Base-by-base conservation (phyloP, 2,113 vertebrate species). In the Thomomys bottae region DNA sequence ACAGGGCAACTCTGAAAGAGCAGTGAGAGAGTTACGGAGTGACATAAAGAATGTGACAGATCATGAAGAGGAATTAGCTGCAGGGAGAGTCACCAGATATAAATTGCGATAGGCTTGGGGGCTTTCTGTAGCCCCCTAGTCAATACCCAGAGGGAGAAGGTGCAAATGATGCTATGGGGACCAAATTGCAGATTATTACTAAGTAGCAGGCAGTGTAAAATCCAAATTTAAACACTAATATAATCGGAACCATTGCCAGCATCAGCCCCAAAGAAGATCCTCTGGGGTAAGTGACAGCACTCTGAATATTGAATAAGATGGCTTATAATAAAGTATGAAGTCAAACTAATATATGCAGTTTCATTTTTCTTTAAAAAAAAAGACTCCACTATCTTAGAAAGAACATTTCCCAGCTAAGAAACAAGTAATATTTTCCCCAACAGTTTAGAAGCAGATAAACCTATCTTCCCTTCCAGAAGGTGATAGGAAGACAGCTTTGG, bases 151-250 rank as follows among this genome's bases (percentile, higher is more conserved):
- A 96, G 92, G 92, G 90, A 95, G 57, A 93, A 92, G 68, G 94
- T 94, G 94, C 88, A 95, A 96, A 97, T 94, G 90, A 95, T 82
- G 84, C 88, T 45, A 63, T 64, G 24, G 93, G 95, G 94, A 96
- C 76, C 94, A 83, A 95, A 77, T 38, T n/a, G 1, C 67, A 95
- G 85, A 77, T 91, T 84, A 94, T 88, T 90, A 91, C 72, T 77
- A 94, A 88, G 88, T 80, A 96, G 83, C 76, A 95, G 64, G 88
- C 88, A 87, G 87, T 76, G 34, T 67, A 89, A 95, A 93, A 88
- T 42, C 68, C 78, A 94, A 96, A 94, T 95, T 94, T 70, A n/a
- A n/a, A 93, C 77, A 93, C 90, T 92, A 95, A 95, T 82, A 49
- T 75, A 82, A 86, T 71, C 92, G 94, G 93, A 95, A 94, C 76